These are phyloP conservation scores for Coturnix japonica DNA, from an alignment of 2,113 vertebrate species.

Conservation along the genomic window DNA sequence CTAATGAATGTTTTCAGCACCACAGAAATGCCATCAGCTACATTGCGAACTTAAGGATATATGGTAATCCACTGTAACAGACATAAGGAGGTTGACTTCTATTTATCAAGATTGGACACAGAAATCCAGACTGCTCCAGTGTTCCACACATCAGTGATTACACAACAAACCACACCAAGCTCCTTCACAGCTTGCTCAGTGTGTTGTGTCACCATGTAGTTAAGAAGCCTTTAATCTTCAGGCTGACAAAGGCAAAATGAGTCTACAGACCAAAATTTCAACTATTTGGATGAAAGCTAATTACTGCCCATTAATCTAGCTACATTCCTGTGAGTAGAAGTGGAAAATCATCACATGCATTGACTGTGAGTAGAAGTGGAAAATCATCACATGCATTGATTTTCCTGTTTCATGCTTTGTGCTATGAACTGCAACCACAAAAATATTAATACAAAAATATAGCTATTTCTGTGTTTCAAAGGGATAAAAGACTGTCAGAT, in stretches of 20 bases:
- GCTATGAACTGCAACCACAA: background rate
- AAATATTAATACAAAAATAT: background rate
- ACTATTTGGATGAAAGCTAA: constrained; percentile 40
- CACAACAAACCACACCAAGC: background rate
- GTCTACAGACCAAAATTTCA: constrained; percentile 22
- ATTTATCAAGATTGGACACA: background rate
- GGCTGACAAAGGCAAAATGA: background rate
- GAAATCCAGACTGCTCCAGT: background rate
- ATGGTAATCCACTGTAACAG: background rate
- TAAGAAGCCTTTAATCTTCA: constrained; percentile 55
- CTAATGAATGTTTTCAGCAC: background rate
- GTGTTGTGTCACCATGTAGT: background rate
- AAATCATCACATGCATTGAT: background rate
- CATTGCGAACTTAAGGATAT: background rate
- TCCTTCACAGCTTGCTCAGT: constrained; percentile 30
- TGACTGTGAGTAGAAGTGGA: background rate
- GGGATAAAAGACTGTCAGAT: background rate
- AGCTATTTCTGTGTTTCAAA: background rate
- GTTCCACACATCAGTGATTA: background rate
- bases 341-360: background rate
- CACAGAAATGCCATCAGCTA: background rate
- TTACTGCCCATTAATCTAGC: constrained; percentile 12
- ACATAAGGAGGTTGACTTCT: background rate
- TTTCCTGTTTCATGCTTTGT: background rate
- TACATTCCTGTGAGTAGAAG: background rate